Evolutionary conservation across 23 tunicate species (phyloP), one percentile per base, ranked within the genome.

Genomic region (Halocynthia aurantium): DNA sequence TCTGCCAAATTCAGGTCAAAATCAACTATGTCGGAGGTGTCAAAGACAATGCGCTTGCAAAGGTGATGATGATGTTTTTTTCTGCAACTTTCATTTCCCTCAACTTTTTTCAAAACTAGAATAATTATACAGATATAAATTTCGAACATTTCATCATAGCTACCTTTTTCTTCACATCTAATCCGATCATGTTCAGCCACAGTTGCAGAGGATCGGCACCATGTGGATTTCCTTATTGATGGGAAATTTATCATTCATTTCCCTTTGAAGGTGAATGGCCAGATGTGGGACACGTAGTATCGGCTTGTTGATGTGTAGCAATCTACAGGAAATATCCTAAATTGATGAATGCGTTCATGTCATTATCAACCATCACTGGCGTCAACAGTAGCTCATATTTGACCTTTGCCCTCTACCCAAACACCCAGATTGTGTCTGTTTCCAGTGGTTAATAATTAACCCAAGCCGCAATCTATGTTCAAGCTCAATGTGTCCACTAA

Each of bases 1-100:
- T 96, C 99, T 15, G 99, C 99, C 15, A 89, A 82, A 84, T 82
- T 90, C 54, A 96, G 70, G 73, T 96, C 99, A 54, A 96, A 64
- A 78, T 96, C 96, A 49, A 96, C 76, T 52, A 96, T 82, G 63
- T 76, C 49, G 6, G 82, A 81, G 8, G 77, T 69, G 5, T 72
- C 7, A 2, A 69, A 22, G 51, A 31, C 8, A 83, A 10, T 53
- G 75, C 86, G 53, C 79, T 61, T 52, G 75, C 57, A 20, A 96
- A 70, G 11, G 78, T 20, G 69, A 85, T 57, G 7, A 50, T 79
- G 91, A 70, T 96, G 99, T 70, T 96, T 96, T 17, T 56, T 49
- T 6, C 76, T 20, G 61, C 93, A 86, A 57, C 44, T 31, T 31
- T 31, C 44, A 31, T 31, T 31, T 31, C 2, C 44, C 44, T 31